phyloP scores from a whole-genome alignment of 1,140 invertebrate species.

The Drosophila willistoni region DNA sequence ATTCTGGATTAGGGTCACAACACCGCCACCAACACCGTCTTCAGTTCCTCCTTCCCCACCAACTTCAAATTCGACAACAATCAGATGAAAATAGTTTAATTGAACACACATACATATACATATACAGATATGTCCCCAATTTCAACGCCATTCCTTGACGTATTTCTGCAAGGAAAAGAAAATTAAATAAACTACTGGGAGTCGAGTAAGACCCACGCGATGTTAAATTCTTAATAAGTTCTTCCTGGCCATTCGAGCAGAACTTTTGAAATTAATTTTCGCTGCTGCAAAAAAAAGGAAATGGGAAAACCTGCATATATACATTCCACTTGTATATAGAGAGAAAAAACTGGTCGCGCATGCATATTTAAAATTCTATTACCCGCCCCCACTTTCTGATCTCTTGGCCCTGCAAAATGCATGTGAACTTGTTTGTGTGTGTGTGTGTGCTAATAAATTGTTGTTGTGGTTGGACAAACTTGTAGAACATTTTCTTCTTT shows the following conservation, averaged over 20 bases:
- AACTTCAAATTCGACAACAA: background rate
- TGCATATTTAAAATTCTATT: slow-evolving; percentile 61
- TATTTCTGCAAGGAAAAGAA: background rate
- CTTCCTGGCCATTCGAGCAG: slow-evolving; percentile 15
- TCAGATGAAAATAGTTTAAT: background rate
- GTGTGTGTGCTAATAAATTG: slow-evolving; percentile 51
- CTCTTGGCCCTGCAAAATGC: background rate
- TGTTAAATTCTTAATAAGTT: slow-evolving; percentile 54
- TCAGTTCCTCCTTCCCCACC: background rate
- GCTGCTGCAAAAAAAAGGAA: background rate
- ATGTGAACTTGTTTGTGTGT: background rate
- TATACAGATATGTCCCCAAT: background rate
- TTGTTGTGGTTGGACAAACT: slow-evolving; percentile 52
- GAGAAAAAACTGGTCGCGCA: slow-evolving; percentile 38
- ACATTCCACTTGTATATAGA: background rate
- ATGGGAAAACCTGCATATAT: background rate
- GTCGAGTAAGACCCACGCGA: slow-evolving; percentile 47
- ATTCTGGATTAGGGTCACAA: background rate
- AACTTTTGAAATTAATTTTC: slow-evolving; percentile 31
- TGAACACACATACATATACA: background rate
- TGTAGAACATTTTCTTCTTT: slow-evolving; percentile 45
- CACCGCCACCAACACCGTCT: background rate
- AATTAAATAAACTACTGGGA: slow-evolving; percentile 1
- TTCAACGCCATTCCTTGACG: background rate
- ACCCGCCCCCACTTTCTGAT: slow-evolving; percentile 21